phyloP scores from a whole-genome alignment of 2,888 invertebrate genomes.

The Vanessa cardui region DNA sequence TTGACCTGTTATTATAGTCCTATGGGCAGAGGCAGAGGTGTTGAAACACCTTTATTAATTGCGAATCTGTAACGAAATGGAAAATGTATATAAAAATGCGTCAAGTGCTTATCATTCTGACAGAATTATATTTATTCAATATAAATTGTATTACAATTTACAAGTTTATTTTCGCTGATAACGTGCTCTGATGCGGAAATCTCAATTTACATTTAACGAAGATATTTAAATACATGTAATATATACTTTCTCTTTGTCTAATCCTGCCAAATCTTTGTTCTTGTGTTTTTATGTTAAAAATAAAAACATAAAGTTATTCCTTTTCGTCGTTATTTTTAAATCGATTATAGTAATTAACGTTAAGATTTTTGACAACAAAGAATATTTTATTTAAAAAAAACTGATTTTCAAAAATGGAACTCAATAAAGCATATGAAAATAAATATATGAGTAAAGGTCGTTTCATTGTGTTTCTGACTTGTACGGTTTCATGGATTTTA shows the following conservation, averaged over 20 bases:
- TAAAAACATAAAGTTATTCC: background rate
- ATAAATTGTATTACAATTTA: slow-evolving; percentile 6
- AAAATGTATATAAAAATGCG: background rate
- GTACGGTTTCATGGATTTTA: background rate
- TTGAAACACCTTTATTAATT: background rate
- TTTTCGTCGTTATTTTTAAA: background rate
- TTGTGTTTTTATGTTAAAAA: too few relatives aligned
- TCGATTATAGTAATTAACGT: background rate
- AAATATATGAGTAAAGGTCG: background rate
- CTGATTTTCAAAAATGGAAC: background rate
- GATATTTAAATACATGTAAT: background rate
- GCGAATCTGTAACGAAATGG: background rate
- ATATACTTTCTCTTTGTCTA: too few relatives aligned
- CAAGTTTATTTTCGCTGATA: slow-evolving; percentile 26
- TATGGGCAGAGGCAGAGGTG: background rate
- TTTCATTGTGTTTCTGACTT: background rate
- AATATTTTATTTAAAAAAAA: background rate
- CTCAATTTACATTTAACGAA: background rate
- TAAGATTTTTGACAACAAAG: background rate
- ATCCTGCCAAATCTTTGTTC: too few relatives aligned
- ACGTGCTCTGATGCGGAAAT: slow-evolving; percentile 21
- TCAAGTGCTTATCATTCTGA: slow-evolving; percentile 21
- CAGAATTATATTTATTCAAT: slow-evolving; percentile 14
- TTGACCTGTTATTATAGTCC: background rate
- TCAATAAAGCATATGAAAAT: background rate